Evolutionary conservation across 2,888 invertebrate genomes (phyloP), one percentile per base, ranked within the genome.

Genomic region (Endomychus coccineus): DNA sequence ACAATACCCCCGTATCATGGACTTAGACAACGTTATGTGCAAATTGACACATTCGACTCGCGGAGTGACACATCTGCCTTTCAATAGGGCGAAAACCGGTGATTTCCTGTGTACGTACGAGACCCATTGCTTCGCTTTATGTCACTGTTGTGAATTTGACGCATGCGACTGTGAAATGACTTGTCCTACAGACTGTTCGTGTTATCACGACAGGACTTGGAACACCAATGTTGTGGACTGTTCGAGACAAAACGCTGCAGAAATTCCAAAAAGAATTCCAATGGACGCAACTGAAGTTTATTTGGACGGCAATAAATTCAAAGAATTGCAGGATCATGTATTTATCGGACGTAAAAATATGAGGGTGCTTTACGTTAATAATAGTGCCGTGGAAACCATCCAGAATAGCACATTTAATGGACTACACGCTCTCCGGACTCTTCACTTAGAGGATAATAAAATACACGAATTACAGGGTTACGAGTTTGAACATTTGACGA

Each of bases 141-240:
- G 95, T 67, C 89, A 90, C 63, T 95, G 95, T 68, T 95, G 95
- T 68, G 92, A 92, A 62, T 94, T 89, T 62, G 91, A 91, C 61
- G 88, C 88, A 43, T 95, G 95, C 67, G 94, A 94, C 67, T 95
- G 95, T 69, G 90, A 94, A 71, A 90, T 92, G 86, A 90, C 87
- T 45, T 95, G 95, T 60, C 95, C 95, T 17, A 77, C 80, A 54
- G 89, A 89, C 57, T 95, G 95, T 70, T 83, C 85, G 50, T 95
- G 95, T 66, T 94, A 89, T 69, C 90, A 91, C 65, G 94, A 95
- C 61, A 86, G 88, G 62, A 80, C 86, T 45, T 94, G 92, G 89
- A 83, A 83, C 52, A 89, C 88, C 34, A 91, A 90, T 66, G 86
- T 90, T 24, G 90, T 91, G 28, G 91, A 91, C 63, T 92, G 91